Evolutionary conservation across 2,888 invertebrate genomes (phyloP).

Genomic region (Sarcophaga subvicina): DNA sequence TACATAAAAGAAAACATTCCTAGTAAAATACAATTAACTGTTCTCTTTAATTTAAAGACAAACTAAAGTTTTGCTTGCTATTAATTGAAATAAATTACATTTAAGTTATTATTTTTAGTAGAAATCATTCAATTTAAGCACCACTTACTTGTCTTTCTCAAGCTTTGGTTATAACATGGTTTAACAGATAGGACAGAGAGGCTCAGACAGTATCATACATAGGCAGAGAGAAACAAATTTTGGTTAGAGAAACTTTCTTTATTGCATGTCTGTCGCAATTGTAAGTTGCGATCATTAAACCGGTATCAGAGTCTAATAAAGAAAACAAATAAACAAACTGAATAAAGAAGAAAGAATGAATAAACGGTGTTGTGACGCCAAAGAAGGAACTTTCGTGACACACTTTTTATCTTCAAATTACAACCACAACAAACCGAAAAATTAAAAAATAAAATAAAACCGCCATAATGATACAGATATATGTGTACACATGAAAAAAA

Average conservation of each 20-base stretch:
- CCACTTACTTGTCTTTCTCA: conserved; percentile 14
- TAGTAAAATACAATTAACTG: too few relatives aligned
- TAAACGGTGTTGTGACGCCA: conserved; percentile 1
- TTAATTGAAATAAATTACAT: neutral
- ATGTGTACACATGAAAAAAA: neutral
- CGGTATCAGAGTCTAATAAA: conserved; percentile 34
- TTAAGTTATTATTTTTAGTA: conserved; percentile 27
- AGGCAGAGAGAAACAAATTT: neutral
- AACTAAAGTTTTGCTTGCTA: too few relatives aligned
- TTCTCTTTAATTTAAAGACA: too few relatives aligned
- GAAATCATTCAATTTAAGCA: conserved; percentile 28
- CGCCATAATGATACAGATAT: neutral
- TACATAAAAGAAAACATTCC: too few relatives aligned
- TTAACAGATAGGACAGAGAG: conserved; percentile 6
- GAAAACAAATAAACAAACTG: conserved; percentile 12
- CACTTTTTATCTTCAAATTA: conserved; percentile 63
- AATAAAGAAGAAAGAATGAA: conserved; percentile 34
- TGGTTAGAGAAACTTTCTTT: conserved; percentile 48
- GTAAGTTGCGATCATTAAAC: conserved; percentile 38
- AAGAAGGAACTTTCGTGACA: conserved; percentile 65
- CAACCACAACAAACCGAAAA: neutral
- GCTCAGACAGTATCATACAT: neutral
- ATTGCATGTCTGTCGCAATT: conserved; percentile 37
- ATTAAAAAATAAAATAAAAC: neutral
- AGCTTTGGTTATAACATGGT: conserved; percentile 3